Evolutionary conservation across 2,113 vertebrate species (phyloP), one percentile per base, ranked within the genome.

Genomic region (Centropus bengalensis): DNA sequence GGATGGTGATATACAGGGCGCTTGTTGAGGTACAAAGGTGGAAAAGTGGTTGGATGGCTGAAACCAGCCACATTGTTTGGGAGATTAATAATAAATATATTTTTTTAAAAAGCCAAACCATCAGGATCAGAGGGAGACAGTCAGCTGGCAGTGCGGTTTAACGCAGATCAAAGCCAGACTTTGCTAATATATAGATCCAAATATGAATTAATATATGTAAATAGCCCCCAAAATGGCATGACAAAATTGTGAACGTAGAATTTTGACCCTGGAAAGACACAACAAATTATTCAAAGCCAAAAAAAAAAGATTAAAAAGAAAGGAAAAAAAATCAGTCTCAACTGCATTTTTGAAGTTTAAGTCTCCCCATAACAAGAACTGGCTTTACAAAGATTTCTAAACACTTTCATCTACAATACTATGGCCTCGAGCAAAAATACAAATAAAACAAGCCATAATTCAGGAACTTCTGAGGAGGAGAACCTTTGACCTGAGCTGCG

Each of bases 381-480:
- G 81, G 62, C 78, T 93, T 95, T 91, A 90, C 30, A 95, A 96
- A 92, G 87, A 89, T 92, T 79, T 92, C 67, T 59, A 70, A 85
- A 63, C 82, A 96, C 87, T 95, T 97, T 97, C 91, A 94, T 96
- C 95, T 97, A 95, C 76, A 96, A 92, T 30, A 52, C 67, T 32
- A 80, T 95, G 93, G 94, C 97, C 97, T 97, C 66, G 15, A 97
- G 97, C 95, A 36, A 97, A 97, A 95, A 97, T 27, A 98, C 92
- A 97, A 97, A 97, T 94, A 96, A 96, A 97, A 96, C 95, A 89
- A 93, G 77, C 67, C 59, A 87, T 95, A 97, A 97, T 97, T 97
- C 95, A 89, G 75, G 88, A 96, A 95, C 96, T 98, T 98, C 97
- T 96, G 95, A 97, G 78, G 82, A 89, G 54, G 63, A 68, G 87